Percentiles rank a stretch among this genome's conserved stretches.
These are phyloP conservation scores for Pachydiplax longipennis DNA, from an alignment of 2,888 invertebrate genomes.

Conservation along the genomic window DNA sequence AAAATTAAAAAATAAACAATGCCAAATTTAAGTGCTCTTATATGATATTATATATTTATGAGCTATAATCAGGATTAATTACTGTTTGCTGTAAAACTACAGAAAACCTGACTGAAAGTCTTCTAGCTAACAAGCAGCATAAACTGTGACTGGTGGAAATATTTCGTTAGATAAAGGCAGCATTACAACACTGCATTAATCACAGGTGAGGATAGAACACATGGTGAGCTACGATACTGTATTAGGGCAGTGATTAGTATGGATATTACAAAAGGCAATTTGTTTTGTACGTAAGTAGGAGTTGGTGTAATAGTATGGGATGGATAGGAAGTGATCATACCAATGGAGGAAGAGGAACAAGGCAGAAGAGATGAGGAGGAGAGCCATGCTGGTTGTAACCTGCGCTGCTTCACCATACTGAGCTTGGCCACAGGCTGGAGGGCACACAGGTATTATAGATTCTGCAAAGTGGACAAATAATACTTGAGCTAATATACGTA, in stretches of 20 bases:
- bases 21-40: no score
- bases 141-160: no score
- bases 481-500: background rate
- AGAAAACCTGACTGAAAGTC: no score
- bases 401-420: constrained; percentile 68
- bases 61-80: no score
- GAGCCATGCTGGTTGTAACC: constrained; percentile 63
- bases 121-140: no score
- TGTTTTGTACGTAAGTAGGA: background rate
- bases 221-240: no score
- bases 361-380: constrained; percentile 62
- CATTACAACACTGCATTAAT: no score
- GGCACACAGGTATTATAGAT: constrained; percentile 90
- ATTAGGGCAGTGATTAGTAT: background rate
- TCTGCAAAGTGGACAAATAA: constrained; percentile 65
- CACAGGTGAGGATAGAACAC: no score
- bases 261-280: background rate
- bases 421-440: constrained; percentile 85
- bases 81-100: no score
- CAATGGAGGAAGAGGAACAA: constrained; percentile 60
- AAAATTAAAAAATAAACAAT: no score
- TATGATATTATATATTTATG: no score
- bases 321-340: constrained; percentile 59
- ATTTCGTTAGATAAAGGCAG: no score
- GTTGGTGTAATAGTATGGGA: constrained; percentile 52